phyloP scores from a whole-genome alignment of 2,888 invertebrate genomes.

The Stenichneumon culpator region DNA sequence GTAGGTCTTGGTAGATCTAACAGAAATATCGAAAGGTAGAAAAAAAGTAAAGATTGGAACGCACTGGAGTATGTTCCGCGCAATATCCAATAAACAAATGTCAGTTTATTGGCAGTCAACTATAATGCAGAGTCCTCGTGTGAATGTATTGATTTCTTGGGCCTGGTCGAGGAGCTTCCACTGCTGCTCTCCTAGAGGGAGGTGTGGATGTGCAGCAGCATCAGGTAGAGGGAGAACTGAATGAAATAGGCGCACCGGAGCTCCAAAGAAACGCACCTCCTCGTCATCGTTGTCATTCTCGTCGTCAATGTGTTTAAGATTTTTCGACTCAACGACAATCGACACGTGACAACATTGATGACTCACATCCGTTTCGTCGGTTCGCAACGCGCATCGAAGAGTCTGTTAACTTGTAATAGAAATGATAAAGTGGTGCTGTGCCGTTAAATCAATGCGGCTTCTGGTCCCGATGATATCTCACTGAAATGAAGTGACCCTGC shows the following conservation, averaged over 20 bases:
- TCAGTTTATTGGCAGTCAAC: constrained; percentile 43
- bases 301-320: constrained; percentile 44
- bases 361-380: constrained; percentile 18
- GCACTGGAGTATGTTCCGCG: constrained; percentile 11
- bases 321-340: constrained; percentile 14
- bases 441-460: constrained; percentile 44
- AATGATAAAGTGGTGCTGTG: constrained; percentile 47
- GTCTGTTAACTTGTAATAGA: constrained; percentile 15
- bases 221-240: constrained; percentile 43
- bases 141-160: constrained; percentile 59
- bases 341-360: constrained; percentile 40
- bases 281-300: constrained; percentile 14
- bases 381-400: constrained; percentile 17
- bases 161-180: constrained; percentile 57
- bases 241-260: constrained; percentile 53
- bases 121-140: constrained; percentile 53
- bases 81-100: constrained; percentile 44
- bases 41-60: constrained; percentile 13
- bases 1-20: neutral
- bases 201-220: constrained; percentile 48
- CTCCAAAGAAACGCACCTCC: constrained; percentile 1
- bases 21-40: neutral
- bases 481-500: constrained; percentile 50
- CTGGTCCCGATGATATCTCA: constrained; percentile 33
- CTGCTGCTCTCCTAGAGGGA: constrained; percentile 63